These are phyloP conservation scores for Acanthopleura granulata DNA, from an alignment of 2,888 invertebrate genomes.

Conservation along the genomic window DNA sequence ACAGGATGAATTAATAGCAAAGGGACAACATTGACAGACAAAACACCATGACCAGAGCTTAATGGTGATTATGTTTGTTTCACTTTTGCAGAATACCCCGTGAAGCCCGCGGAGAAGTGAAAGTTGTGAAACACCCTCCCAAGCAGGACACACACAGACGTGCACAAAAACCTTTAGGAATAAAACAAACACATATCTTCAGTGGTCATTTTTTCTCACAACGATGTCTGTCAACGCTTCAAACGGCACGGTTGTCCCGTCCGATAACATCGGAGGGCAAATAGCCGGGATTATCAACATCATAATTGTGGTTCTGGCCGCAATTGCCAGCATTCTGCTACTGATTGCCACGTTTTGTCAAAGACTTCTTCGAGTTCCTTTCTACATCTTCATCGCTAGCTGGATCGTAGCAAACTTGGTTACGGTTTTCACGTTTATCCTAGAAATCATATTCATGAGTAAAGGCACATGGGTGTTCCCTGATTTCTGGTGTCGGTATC, in stretches of 20 bases:
- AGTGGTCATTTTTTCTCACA: too few species aligned
- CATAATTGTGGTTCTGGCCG: background rate
- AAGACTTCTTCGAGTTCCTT: background rate
- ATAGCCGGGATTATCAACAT: background rate
- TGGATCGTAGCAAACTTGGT: background rate
- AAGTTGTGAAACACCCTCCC: too few species aligned
- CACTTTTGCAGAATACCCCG: too few species aligned
- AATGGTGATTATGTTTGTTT: too few species aligned
- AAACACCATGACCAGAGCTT: too few species aligned
- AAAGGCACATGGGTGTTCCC: background rate
- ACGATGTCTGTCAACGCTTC: background rate
- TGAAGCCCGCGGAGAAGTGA: too few species aligned
- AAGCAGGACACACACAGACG: too few species aligned
- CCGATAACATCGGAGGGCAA: background rate
- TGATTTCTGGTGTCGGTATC: background rate
- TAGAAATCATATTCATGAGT: background rate
- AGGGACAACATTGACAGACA: too few species aligned
- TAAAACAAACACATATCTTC: too few species aligned
- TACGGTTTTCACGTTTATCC: background rate
- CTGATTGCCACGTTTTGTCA: background rate
- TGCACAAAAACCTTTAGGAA: too few species aligned
- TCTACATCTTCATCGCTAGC: slow-evolving; percentile 11
- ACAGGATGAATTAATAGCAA: too few species aligned
- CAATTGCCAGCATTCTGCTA: background rate
- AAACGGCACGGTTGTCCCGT: background rate